Percentiles rank a stretch among this genome's conserved stretches.
These are phyloP conservation scores for Anisognathus igniventris DNA, from an alignment of 2,797 vertebrate species.

Conservation along the genomic window DNA sequence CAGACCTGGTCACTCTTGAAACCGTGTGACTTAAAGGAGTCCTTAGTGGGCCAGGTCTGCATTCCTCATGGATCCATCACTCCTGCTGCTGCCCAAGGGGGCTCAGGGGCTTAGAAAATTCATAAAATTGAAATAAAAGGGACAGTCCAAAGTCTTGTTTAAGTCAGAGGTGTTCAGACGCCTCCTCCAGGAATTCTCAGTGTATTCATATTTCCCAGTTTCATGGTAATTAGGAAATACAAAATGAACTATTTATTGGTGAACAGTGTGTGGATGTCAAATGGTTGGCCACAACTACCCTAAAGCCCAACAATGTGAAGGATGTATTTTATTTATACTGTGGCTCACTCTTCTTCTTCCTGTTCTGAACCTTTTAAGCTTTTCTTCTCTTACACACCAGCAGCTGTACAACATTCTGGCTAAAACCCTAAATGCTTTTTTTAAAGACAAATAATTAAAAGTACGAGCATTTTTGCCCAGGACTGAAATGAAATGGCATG, in stretches of 20 bases:
- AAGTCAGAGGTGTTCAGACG: not conserved
- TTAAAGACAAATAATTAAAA: not conserved
- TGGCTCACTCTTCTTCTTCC: not conserved
- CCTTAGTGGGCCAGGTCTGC: not conserved
- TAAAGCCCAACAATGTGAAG: not conserved
- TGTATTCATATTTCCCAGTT: not conserved
- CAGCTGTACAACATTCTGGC: not conserved
- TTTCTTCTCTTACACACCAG: not conserved
- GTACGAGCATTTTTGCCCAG: not conserved
- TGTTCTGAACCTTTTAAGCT: not conserved
- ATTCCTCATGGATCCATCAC: not conserved
- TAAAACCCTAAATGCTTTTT: not conserved
- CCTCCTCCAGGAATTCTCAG: not conserved
- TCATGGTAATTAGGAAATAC: not conserved
- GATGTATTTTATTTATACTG: not conserved
- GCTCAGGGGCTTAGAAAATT: not conserved
- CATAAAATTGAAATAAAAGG: not conserved
- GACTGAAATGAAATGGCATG: not conserved
- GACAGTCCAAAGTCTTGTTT: not conserved
- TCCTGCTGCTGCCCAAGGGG: not conserved
- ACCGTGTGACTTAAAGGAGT: not conserved
- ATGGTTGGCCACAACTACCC: not conserved
- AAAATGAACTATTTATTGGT: not conserved
- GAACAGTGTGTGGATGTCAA: not conserved
- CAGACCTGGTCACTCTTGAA: not conserved